Percentiles rank a stretch among this genome's conserved stretches.
Evolutionary conservation across 2,797 vertebrate genomes (phyloP).

Genomic region (Urosaurus nigricauda): DNA sequence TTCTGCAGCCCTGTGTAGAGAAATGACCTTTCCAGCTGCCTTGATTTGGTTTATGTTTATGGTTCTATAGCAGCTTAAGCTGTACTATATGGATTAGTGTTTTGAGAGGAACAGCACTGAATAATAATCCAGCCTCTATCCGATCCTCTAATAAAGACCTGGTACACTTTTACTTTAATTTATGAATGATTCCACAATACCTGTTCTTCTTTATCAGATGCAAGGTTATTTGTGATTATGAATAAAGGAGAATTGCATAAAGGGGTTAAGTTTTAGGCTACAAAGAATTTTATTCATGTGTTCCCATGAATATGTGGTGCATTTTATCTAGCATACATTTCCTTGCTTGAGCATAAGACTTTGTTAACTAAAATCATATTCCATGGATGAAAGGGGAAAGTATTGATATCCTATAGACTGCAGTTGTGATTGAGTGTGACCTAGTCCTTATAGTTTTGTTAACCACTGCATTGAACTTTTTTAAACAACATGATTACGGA

Average conservation of each 20-base stretch:
- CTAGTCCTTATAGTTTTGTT: neutral
- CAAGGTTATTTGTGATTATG: slow-evolving; percentile 42
- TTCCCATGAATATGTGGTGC: slow-evolving; percentile 26
- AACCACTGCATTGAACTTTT: neutral
- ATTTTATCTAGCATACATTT: slow-evolving; percentile 35
- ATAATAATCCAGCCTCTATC: slow-evolving; percentile 49
- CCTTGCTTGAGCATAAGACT: neutral
- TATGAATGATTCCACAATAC: slow-evolving; percentile 47
- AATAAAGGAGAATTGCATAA: slow-evolving; percentile 63
- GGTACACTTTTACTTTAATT: slow-evolving; percentile 59
- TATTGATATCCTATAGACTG: neutral
- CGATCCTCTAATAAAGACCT: slow-evolving; percentile 56
- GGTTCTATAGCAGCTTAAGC: slow-evolving; percentile 55
- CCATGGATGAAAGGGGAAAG: neutral
- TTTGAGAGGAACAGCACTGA: slow-evolving; percentile 50
- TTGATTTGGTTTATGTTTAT: slow-evolving; percentile 44
- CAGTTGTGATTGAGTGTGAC: neutral
- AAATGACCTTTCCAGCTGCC: slow-evolving; percentile 37
- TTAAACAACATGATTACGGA: neutral
- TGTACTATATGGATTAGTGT: slow-evolving; percentile 48
- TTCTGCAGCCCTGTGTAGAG: slow-evolving; percentile 10
- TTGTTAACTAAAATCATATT: slow-evolving; percentile 18
- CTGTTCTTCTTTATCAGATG: slow-evolving; percentile 53
- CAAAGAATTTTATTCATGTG: neutral
- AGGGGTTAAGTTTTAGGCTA: slow-evolving; percentile 29